Evolutionary conservation across 2,888 invertebrate genomes (phyloP).

Genomic region (Cantharis rustica): DNA sequence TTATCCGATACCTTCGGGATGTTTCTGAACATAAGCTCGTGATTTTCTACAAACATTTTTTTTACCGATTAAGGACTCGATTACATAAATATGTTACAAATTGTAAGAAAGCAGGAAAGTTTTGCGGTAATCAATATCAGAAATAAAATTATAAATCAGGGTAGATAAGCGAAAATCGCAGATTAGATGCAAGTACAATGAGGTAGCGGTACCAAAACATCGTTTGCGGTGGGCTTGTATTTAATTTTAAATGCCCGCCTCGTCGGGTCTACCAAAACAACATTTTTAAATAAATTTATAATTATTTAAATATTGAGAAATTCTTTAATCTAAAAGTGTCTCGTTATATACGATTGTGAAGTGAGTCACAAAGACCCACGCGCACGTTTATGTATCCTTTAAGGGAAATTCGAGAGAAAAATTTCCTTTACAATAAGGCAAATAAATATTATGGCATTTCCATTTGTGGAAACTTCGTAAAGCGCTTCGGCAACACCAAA

Average conservation of each 20-base stretch:
- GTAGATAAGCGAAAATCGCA: not conserved
- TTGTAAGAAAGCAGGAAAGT: not conserved
- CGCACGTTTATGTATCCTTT: conserved; percentile 16
- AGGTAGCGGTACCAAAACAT: not conserved
- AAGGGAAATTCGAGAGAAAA: conserved; percentile 16
- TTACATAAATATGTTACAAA: not conserved
- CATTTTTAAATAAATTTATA: not conserved
- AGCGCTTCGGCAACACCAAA: not conserved
- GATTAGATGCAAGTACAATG: not conserved
- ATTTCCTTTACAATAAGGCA: conserved; percentile 13
- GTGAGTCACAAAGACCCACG: conserved; percentile 19
- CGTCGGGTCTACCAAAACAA: not conserved
- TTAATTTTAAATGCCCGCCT: too few species aligned
- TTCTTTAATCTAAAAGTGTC: not conserved
- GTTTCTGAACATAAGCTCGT: not conserved
- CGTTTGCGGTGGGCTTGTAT: too few species aligned
- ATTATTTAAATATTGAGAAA: not conserved
- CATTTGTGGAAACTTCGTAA: not conserved
- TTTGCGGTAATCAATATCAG: not conserved
- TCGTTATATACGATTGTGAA: conserved; percentile 8
- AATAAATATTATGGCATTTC: conserved; percentile 1
- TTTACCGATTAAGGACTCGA: not conserved
- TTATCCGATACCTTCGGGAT: conserved; percentile 1
- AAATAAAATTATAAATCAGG: not conserved
- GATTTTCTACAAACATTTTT: not conserved